Evolutionary conservation across 2,888 invertebrate species (phyloP), one percentile per base, ranked within the genome.

Genomic region (Platypus cylindrus): DNA sequence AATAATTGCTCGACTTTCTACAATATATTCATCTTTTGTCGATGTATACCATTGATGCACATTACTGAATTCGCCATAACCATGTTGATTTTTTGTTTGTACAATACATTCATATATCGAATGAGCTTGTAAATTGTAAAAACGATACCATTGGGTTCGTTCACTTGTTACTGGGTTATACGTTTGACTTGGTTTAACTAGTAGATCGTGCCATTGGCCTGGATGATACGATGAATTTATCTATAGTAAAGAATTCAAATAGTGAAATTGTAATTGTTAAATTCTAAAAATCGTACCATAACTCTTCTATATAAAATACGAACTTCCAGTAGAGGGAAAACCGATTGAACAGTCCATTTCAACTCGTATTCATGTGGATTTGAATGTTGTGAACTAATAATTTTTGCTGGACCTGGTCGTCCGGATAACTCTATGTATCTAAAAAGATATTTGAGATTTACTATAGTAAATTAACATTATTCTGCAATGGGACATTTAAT

Each of bases 321-420:
- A 26, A 75, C 73, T 59, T 76, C 75, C 30, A 70, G 63, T 18
- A 78, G 65, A 2, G 71, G 68, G 32, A 75, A 73, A 46, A 74
- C 74, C 5, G 74, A 74, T 50, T 77, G 75, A 20, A 76, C 73
- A 32, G 66, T 66, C 75, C 76, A 78, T 17, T 71, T 71, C 30
- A 77, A 57, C 48, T 73, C 72, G 54, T 75, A 77, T 39, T 71
- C 68, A 54, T 72, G 70, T 27, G 71, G 65, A 41, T 69, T 66
- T 15, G 75, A 72, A 48, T 70, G 65, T 1, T 69, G 68, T 1
- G 72, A 66, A 38, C 73, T 74, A 39, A 71, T 65, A 43, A 76
- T 70, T 45, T 69, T 66, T 1, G 75, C 73, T 12, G 73, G 71
- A 3, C 75, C 73, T 1, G 76, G 77, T 41, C 70, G 67, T 8